Evolutionary conservation across 2,113 vertebrate species (phyloP), one percentile per base, ranked within the genome.

Genomic region (Trogon surrucura): DNA sequence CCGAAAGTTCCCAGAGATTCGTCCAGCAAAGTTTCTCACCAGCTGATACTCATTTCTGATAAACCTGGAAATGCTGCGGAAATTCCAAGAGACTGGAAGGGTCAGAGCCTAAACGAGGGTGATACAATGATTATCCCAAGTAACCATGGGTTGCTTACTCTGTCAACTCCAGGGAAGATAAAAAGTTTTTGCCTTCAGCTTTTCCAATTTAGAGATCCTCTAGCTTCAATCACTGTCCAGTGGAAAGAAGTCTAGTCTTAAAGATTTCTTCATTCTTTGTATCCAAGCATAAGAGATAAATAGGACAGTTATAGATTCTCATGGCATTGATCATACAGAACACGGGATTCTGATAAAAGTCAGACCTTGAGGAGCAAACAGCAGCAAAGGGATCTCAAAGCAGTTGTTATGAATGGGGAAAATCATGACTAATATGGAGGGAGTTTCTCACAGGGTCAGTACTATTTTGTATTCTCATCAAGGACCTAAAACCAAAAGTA

Each of bases 81-180:
- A 95, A 93, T 88, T 85, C 93, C 91, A 89, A 87, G 78, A 81
- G 77, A 81, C 17, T 48, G 51, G 41, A 92, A 87, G 51, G 67
- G 73, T 80, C 91, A 92, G 23, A 90, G n/a, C 41, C 41, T 67
- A 91, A 92, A 71, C 4, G 3, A 41, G 51, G 60, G 17, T 2
- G 5, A 73, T 27, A 75, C 54, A 32, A 34, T 34, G 34, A 86
- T 82, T 81, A 92, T n/a, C 45, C 69, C 45, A 65, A n/a, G 61
- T 50, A 84, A 85, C 51, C 12, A 56, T 10, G 18, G 17, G 44
- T 44, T 93, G 41, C 36, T 85, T 54, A 58, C 17, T 54, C 58
- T 54, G 51, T 88, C 34, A 81, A 30, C 19, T n/a, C 27, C 57
- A 45, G 12, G 41, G 65, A 70, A 86, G 89, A 84, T 15, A 51